Base-by-base conservation (phyloP, 2,797 vertebrate genomes). In the Leptodactylus fallax region DNA sequence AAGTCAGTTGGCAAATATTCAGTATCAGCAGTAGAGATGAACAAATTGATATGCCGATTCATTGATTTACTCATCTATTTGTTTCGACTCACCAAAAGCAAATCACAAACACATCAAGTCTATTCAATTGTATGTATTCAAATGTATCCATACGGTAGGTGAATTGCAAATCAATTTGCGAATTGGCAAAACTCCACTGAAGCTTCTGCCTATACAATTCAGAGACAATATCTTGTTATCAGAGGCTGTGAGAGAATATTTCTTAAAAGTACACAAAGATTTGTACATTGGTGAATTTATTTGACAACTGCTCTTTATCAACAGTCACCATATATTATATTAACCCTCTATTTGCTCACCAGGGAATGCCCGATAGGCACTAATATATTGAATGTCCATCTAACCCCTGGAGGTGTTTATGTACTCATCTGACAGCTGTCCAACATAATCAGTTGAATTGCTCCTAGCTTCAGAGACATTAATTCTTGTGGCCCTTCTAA, bases 391-490 rank as follows among this genome's bases (percentile, higher is more conserved):
- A 89, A 86, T 86, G 58, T 60, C 72, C 53, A 63, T 83, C 61
- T 72, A 85, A 83, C 74, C 88, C 85, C 88, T 87, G 51, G 11
- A 80, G 85, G 80, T 82, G 55, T 87, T 87, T 69, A 83, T 79
- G 88, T 89, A 83, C 67, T 83, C 83, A 83, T 89, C 74, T 87
- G 88, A 89, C 88, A 89, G 88, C 88, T 89, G 85, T 83, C 88
- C 85, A 86, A 65, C 74, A 79, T 80, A 86, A 89, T 89, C 85
- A 89, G 88, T 83, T 23, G 80, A 83, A 86, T 89, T 83, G 88
- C 88, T 89, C 47, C 84, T 23, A 89, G 88, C 88, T 79, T 79
- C 63, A 72, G n/a, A 77, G 69, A 79, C 88, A 83, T 83, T 83
- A 83, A 83, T 89, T 89, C 85, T 89, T 86, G 80, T 89, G 85